Conservation (phyloP, 2,113 vertebrate species). For the Xiphophorus couchianus region DNA sequence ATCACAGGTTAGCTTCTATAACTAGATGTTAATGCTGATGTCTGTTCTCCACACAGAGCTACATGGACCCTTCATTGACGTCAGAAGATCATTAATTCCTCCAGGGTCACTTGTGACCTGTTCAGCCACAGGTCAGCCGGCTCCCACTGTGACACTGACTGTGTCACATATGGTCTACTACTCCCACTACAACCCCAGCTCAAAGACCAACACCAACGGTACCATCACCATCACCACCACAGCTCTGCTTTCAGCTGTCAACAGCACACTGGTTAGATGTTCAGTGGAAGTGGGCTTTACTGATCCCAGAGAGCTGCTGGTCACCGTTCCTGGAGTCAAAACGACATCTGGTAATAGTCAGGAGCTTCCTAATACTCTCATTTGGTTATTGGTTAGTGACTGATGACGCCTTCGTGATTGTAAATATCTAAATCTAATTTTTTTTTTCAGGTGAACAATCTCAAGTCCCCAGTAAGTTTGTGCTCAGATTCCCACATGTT, state of each 20-base stretch:
- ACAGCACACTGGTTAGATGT: slow-evolving; percentile 31
- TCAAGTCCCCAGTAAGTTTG: no score
- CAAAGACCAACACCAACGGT: slow-evolving; percentile 22
- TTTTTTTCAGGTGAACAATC: no score
- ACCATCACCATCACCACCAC: slow-evolving; percentile 40
- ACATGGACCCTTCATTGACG: slow-evolving; percentile 21
- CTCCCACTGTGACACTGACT: slow-evolving; percentile 32
- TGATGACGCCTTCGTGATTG: no score
- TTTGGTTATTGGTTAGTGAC: no score
- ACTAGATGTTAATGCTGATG: not conserved
- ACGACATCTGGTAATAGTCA: no score
- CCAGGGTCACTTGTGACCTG: slow-evolving; percentile 37
- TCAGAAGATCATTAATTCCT: not conserved
- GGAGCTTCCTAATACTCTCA: not conserved
- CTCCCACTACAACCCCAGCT: not conserved
- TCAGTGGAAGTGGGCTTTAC: slow-evolving; percentile 2
- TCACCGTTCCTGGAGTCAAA: slow-evolving; percentile 2
- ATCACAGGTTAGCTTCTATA: not conserved
- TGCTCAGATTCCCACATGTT: no score
- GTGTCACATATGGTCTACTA: not conserved
- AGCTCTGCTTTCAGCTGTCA: slow-evolving; percentile 2
- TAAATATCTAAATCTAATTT: no score
- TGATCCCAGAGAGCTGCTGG: not conserved
- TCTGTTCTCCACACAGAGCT: no score
- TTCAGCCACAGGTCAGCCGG: slow-evolving; percentile 56